Base-by-base conservation (phyloP, 1,140 invertebrate genomes). In the Eumaeus atala region DNA sequence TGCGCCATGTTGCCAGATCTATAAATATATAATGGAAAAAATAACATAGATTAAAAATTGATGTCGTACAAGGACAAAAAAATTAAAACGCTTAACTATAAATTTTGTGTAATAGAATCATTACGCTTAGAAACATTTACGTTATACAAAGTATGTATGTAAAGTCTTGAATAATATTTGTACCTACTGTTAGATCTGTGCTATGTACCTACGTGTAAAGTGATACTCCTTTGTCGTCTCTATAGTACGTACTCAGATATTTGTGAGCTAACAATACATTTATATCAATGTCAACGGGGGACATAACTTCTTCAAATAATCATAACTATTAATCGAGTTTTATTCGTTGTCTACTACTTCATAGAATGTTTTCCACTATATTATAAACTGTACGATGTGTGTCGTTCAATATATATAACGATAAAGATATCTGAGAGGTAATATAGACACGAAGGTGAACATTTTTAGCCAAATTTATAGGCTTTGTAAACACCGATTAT, bases 91-190 rank as follows among this genome's bases (percentile, higher is more conserved):
- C 40, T 44, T 44, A 44, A 16, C 14, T 44, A 60, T 72, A 79
- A 67, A 59, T 73, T 80, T 67, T 82, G 72, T 84, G 80, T 81
- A 71, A 79, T 80, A 81, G 72, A 74, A 70, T 74, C 66, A 77
- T 77, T 83, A 84, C 77, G 79, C 78, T 87, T 84, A 84, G 77
- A 77, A 72, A 75, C 63, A 66, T 74, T 76, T 75, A 64, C 73
- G 80, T 84, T 70, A 67, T 63, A 68, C 67, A 71, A 70, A 72
- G 61, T 65, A 60, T 62, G 58, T 64, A 64, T 59, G 63, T 68
- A 66, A 68, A 66, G 51, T 62, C 59, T 62, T 64, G 52, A 67
- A 58, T 67, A 64, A 67, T 65, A 54, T 68, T 68, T 67, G 66
- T 67, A 67, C 58, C 58, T 55, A 59, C 58, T 64, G 49, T 62